Base-by-base conservation (phyloP, 2,113 vertebrate species). In the Labrus mixtus region DNA sequence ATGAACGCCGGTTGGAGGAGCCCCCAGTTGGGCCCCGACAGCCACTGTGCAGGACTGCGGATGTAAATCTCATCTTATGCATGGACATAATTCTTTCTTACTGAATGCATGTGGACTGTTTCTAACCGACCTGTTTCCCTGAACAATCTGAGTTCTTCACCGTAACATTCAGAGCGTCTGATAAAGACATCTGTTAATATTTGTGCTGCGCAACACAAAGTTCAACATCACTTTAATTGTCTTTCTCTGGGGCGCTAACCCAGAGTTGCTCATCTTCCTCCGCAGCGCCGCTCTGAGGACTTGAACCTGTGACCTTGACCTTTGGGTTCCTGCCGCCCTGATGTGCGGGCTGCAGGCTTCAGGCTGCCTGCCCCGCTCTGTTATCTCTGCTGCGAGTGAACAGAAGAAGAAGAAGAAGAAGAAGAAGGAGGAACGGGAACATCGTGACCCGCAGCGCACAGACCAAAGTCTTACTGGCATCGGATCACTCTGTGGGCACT, bases 221-320 rank as follows among this genome's bases (percentile, higher is more conserved):
- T 68, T 22, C 62, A 62, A 36, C 58, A 68, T 76, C 61, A 15
- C 55, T 70, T 60, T 60, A 54, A 82, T 70, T 41, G 43, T 72
- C 23, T 51, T 59, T 48, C 69, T 70, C 25, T 16, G 4, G 37
- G 60, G 60, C 56, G 8, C 29, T n/a, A 41, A 51, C 51, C 54
- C 74, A 54, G 73, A 1, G 11, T 68, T 23, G 60, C 41, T 60
- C 66, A 45, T 43, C 33, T 46, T 20, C 29, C 62, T 61, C 57
- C 51, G 11, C 73, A 41, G 45, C 12, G 17, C 15, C 5, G 48
- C 71, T 72, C 17, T 39, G 62, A 78, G 62, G 78, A 65, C 60
- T 48, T 57, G 50, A 73, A 78, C 79, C 70, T 19, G 43, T 54
- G 55, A 87, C 80, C 82, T 66, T 73, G 79, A 87, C 77, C 73